Conservation (phyloP, 1,140 invertebrate genomes). For the Lutraria rhynchaena region DNA sequence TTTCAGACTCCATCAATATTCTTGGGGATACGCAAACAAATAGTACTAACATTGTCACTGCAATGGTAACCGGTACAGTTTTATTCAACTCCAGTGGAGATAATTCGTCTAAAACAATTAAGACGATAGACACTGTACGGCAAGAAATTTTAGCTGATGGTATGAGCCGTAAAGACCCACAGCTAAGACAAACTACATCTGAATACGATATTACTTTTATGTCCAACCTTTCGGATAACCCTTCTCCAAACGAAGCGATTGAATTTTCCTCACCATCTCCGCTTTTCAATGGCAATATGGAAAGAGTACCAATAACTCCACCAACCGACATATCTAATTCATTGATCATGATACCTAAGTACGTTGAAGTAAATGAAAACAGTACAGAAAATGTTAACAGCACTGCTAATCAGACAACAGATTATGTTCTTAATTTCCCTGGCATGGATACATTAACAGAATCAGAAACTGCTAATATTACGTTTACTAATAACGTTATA, state of each 20-base stretch:
- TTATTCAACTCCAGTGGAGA: neutral
- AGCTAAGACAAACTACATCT: neutral
- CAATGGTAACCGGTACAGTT: neutral
- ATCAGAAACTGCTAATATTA: neutral
- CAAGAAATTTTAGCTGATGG: neutral
- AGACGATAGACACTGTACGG: neutral
- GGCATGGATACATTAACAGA: neutral
- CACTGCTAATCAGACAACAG: neutral
- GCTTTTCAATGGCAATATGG: too few species aligned
- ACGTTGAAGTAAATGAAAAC: too few species aligned
- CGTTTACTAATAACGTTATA: neutral
- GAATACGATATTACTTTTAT: neutral
- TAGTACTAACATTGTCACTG: neutral
- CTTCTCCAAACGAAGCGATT: neutral
- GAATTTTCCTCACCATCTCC: neutral
- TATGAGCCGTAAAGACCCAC: neutral
- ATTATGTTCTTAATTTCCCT: neutral
- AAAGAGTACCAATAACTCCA: neutral
- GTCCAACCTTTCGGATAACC: neutral
- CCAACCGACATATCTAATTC: constrained; percentile 22
- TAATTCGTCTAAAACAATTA: neutral
- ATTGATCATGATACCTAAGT: neutral
- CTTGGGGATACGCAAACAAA: too few species aligned
- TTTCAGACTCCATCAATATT: too few species aligned
- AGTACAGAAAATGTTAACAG: neutral